Conservation (phyloP, 2,888 invertebrate species). For the Dryobota labecula region DNA sequence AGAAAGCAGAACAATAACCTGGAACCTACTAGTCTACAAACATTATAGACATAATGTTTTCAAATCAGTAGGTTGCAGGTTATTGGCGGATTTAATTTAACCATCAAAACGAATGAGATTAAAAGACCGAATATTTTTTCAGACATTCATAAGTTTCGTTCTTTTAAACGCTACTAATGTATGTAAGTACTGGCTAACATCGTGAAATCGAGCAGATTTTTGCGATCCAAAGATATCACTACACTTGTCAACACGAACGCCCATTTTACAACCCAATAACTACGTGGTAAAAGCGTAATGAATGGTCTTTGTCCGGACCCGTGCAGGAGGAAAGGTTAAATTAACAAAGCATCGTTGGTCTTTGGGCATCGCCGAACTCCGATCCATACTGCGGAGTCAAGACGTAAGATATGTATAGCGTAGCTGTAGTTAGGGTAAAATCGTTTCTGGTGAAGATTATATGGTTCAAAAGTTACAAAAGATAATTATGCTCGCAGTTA, state of each 20-base stretch:
- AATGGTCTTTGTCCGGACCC: conserved; percentile 60
- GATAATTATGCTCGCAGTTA: neutral
- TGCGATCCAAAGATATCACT: conserved; percentile 36
- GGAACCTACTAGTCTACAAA: neutral
- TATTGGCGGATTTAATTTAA: neutral
- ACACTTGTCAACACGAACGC: conserved; percentile 52
- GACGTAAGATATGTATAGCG: conserved; percentile 41
- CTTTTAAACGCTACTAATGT: neutral
- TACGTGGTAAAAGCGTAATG: conserved; percentile 55
- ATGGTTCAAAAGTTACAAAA: too few relatives aligned
- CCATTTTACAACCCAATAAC: conserved; percentile 60
- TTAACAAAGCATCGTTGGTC: conserved; percentile 69
- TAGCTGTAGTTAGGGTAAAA: neutral
- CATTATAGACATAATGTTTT: neutral
- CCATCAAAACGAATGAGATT: neutral
- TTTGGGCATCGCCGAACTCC: conserved; percentile 66
- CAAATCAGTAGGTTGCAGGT: neutral
- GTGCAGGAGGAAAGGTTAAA: conserved; percentile 65
- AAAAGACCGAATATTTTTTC: neutral
- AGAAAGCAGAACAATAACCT: neutral
- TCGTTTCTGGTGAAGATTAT: neutral
- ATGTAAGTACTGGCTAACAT: neutral
- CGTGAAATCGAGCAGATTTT: conserved; percentile 21
- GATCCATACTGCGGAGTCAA: conserved; percentile 31
- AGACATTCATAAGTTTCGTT: neutral